Evolutionary conservation across 2,888 invertebrate genomes (phyloP), one percentile per base, ranked within the genome.

Genomic region (Coelopa pilipes): DNA sequence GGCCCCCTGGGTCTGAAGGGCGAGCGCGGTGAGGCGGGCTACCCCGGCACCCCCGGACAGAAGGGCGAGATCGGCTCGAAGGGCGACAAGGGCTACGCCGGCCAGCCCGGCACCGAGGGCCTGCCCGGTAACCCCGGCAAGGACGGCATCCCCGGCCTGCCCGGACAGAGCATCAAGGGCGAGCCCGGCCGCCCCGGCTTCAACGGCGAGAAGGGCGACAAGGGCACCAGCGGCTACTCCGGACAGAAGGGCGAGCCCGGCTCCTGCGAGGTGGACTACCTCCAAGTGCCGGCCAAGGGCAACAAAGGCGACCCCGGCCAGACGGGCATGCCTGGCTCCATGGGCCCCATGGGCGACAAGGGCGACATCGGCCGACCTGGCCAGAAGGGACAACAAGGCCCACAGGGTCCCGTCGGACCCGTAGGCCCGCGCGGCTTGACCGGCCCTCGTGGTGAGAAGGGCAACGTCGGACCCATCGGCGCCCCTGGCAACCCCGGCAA

Each of bases 361-460:
- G 92, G 92, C 47, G 89, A 90, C 17, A 82, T 85, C 59, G 94
- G 94, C 13, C 85, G 87, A 9, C 83, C 86, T n/a, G 92, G 94
- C 70, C 85, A 87, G 66, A 92, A 91, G 86, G 92, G 93, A 67
- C 89, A 90, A 1, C 85, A 84, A 81, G 94, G 94, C 15, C 82
- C 86, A 11, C 82, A 88, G 57, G 93, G 93, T 66, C 92, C 88
- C 5, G 70, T 84, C 4, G 94, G 94, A 5, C 89, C 90, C 45
- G 90, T 90, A 21, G 96, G 95, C 15, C 90, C 93, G 11, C 89
- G 94, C 78, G 95, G 95, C 57, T 86, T 92, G 21, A 92, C 94
- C 17, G 96, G 96, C 62, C 90, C 90, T 1, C 90, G 94, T 78
- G 97, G 96, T 73, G 94, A 94, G 0, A 94, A 94, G 82, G 97